Evolutionary conservation across 2,797 vertebrate species (phyloP).

Genomic region (Melanotaenia nigrans): DNA sequence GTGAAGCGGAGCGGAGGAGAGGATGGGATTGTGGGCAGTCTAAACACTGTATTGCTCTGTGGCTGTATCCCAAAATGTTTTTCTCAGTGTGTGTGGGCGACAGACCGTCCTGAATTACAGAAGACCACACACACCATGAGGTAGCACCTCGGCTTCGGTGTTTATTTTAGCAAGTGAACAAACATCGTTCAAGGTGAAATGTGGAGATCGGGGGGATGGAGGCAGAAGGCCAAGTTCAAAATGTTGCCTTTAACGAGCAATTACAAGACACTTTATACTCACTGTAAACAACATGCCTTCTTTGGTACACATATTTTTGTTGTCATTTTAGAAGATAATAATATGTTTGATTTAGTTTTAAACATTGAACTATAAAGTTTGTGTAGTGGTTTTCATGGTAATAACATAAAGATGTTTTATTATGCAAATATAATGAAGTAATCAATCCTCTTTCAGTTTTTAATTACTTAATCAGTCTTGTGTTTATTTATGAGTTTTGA

Average conservation of each 20-base stretch:
- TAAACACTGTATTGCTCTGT: constrained; percentile 76
- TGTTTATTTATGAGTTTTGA: too few relatives aligned
- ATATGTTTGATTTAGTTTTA: too few relatives aligned
- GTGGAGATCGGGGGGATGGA: constrained; percentile 47
- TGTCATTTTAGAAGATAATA: background rate
- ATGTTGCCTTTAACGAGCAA: background rate
- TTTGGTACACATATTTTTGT: background rate
- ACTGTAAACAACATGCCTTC: background rate
- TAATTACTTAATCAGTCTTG: too few relatives aligned
- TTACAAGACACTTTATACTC: background rate
- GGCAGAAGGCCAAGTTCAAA: constrained; percentile 5
- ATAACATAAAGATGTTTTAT: background rate
- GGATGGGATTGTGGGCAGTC: constrained; percentile 71
- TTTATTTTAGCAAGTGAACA: constrained; percentile 52
- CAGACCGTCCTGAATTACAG: constrained; percentile 51
- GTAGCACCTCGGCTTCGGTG: constrained; percentile 54
- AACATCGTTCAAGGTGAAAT: constrained; percentile 42
- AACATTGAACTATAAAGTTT: background rate
- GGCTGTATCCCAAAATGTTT: constrained; percentile 67
- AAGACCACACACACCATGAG: constrained; percentile 70
- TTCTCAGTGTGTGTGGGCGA: constrained; percentile 41
- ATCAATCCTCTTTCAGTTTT: too few relatives aligned
- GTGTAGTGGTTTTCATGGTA: background rate
- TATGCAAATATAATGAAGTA: background rate
- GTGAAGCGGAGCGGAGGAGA: constrained; percentile 31